Evolutionary conservation across 2,797 vertebrate species (phyloP).

Genomic region (Crocidura indochinensis): DNA sequence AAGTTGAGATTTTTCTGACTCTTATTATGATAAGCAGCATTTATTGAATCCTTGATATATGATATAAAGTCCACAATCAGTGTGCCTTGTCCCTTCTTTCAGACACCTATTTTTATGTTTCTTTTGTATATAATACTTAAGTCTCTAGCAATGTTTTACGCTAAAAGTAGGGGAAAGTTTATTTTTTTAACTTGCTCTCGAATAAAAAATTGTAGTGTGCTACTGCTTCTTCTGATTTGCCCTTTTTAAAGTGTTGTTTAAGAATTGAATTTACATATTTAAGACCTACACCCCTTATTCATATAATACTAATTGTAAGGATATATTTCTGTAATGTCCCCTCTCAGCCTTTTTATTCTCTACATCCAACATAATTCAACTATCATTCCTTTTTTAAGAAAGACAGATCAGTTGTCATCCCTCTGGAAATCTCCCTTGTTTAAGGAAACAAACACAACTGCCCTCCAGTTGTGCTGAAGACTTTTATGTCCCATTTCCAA

Average conservation of each 20-base stretch:
- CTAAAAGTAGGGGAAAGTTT: conserved; percentile 23
- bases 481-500: too few species aligned
- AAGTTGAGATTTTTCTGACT: conserved; percentile 46
- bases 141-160: conserved; percentile 28
- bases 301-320: conserved; percentile 50
- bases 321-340: conserved; percentile 42
- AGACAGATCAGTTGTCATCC: too few species aligned
- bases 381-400: too few species aligned
- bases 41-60: conserved; percentile 52
- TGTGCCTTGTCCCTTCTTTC: conserved; percentile 18
- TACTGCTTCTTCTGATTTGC: conserved; percentile 59
- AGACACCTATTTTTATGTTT: conserved; percentile 31
- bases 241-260: conserved; percentile 18
- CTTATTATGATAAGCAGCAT: conserved; percentile 40
- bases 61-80: conserved; percentile 9
- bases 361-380: too few species aligned
- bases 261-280: neutral
- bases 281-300: too few species aligned
- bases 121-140: conserved; percentile 45
- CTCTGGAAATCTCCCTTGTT: too few species aligned
- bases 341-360: conserved; percentile 11
- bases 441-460: too few species aligned
- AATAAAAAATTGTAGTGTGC: conserved; percentile 36
- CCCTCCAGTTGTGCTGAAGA: too few species aligned
- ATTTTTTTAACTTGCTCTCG: conserved; percentile 27